Base-by-base conservation (phyloP, 2,113 vertebrate species). In the Barbus barbus region DNA sequence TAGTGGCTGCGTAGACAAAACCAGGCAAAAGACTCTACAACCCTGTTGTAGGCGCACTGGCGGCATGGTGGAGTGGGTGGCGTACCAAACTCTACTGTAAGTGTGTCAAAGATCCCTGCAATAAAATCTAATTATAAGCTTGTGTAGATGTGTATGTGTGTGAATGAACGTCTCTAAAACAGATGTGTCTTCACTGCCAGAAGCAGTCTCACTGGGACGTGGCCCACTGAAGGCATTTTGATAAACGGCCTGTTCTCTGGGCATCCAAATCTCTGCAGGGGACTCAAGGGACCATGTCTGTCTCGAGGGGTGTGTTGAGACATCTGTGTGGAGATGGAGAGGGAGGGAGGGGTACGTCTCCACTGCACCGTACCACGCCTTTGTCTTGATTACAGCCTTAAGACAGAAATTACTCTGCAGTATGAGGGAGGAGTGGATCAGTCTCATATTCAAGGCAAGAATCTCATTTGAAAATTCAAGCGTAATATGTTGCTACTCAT, bases 131-230 rank as follows among this genome's bases (percentile, higher is more conserved):
- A 80, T 46, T 24, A 78, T 72, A 77, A 79, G 22, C 26, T 28
- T 31, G 24, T 53, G 33, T 36, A 75, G 28, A 78, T 31, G 60
- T 22, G 28, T 8, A 77, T 51, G 22, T 85, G 73, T 65, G 61
- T 83, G 84, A 81, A 86, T 75, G 24, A 80, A 72, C 80, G 71
- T 82, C 72, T 73, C 16, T 56, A 75, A 78, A 56, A 81, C 74
- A 78, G 73, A 87, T 83, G 83, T 87, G 67, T 76, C 60, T 78
- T 65, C 82, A 38, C 78, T 80, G 77, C 73, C 61, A 65, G 82
- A 81, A 60, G 82, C 82, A 58, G 71, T 81, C 85, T 81, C 60
- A 65, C 22, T 33, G 36, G 82, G 76, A 84, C 24, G 51, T 46
- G 65, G 83, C 83, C 76, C 65, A 79, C 65, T 38, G 38, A 71